Percentiles rank a stretch among this genome's conserved stretches.
Evolutionary conservation across 35 echinoderm and acorn worm genomes (phyloP).

Genomic region (Lytechinus pictus): DNA sequence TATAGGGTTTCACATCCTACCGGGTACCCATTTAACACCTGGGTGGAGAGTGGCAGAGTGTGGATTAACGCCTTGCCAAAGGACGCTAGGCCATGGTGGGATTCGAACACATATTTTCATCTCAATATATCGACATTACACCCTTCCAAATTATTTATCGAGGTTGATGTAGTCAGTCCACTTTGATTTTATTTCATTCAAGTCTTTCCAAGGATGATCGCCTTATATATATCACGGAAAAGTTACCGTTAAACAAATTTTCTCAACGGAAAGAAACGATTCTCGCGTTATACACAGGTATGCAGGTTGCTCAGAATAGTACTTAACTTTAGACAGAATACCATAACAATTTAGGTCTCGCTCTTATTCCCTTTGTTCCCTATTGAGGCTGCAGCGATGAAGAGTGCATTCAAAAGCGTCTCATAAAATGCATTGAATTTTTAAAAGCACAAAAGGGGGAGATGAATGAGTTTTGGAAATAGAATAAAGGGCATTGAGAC

Average conservation of each 20-base stretch:
- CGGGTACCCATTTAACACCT: too few relatives aligned
- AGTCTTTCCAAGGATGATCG: not conserved
- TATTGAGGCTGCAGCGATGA: not conserved
- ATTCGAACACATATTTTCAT: too few relatives aligned
- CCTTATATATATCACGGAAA: not conserved
- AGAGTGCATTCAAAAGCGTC: not conserved
- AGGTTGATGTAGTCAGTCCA: not conserved
- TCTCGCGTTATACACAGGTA: not conserved
- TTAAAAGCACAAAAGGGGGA: conserved; percentile 22
- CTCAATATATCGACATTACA: too few relatives aligned
- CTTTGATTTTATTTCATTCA: not conserved
- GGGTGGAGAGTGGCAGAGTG: too few relatives aligned
- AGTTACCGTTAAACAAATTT: not conserved
- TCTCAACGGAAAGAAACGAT: not conserved
- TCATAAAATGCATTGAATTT: conserved; percentile 4
- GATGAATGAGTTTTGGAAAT: not conserved
- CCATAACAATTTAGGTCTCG: conserved; percentile 3
- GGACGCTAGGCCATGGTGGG: too few relatives aligned
- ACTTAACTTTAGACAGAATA: not conserved
- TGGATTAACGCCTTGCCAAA: too few relatives aligned
- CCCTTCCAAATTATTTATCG: too few relatives aligned
- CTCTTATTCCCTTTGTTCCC: not conserved
- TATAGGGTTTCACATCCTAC: too few relatives aligned
- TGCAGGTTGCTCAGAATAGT: too few relatives aligned
- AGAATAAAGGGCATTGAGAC: not conserved